phyloP scores from a whole-genome alignment of 2,797 vertebrate genomes.

The Phrynocephalus vlangalii region DNA sequence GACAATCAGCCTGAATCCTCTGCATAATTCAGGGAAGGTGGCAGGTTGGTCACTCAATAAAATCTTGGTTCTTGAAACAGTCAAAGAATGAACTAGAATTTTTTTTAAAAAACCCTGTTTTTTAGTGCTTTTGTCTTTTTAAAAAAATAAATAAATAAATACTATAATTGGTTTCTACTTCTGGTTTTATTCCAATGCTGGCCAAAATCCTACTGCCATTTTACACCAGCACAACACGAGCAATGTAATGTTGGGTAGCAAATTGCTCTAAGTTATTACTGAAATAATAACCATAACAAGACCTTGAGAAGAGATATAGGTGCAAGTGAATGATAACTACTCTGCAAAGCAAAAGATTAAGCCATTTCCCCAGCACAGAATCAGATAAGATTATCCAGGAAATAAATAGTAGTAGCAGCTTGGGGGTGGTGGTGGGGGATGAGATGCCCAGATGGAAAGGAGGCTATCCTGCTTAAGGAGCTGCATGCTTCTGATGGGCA shows the following conservation, averaged over 20 bases:
- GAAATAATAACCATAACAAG: no score
- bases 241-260: no score
- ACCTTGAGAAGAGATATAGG: not conserved
- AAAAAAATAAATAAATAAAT: no score
- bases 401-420: no score
- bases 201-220: no score
- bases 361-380: not conserved
- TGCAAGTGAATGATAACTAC: not conserved
- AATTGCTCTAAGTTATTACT: no score
- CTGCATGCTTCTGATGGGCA: not conserved
- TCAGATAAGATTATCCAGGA: not conserved
- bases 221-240: no score
- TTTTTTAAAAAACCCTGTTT: not conserved
- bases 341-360: not conserved
- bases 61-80: not conserved
- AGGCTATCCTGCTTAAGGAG: slow-evolving; percentile 15
- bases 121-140: not conserved
- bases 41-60: no score
- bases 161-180: not conserved
- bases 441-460: no score
- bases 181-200: not conserved
- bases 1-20: no score
- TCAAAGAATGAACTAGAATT: not conserved
- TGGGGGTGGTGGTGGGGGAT: no score
- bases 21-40: no score